Base-by-base conservation (phyloP, 2,113 vertebrate species). In the Chaetodon trifascialis region DNA sequence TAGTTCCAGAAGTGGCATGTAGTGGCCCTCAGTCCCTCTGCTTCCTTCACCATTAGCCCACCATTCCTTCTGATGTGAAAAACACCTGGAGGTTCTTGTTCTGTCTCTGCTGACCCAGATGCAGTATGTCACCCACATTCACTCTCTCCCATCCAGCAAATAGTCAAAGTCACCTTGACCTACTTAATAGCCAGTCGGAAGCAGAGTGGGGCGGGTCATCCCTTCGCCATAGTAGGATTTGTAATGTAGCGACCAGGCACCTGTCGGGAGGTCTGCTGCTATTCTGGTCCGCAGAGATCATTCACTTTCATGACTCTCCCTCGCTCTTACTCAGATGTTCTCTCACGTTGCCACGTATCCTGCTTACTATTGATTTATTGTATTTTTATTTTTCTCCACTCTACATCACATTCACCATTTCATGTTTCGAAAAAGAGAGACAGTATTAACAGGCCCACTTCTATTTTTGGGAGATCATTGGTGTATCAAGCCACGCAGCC, bases 211-310 rank as follows among this genome's bases (percentile, higher is more conserved):
- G 30, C 30, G 30, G 30, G 30, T 30, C 30, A 30, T 30, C 30
- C 30, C 30, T 30, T 30, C 3, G 30, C 30, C 30, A 30, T 30
- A 30, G 30, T 30, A 30, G 30, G 30, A 30, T 30, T 30, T 30
- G 30, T 30, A 30, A 30, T 30, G 30, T 30, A 30, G 30, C 30
- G 30, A 30, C 30, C 30, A 74, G 17, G 46, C 17, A 62, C 79
- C 66, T 58, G 51, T 70, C 62, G 79, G 71, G 80, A 59, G 25
- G 5, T 21, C 11, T 42, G n/a, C 56, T 67, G 25, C 62, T 92
- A 49, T 92, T 91, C 83, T 85, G 72, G 76, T 83, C 79, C 64
- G 77, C 46, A 75, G 58, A 64, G 30, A 68, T 30, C 55, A 47
- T 58, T n/a, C 76, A 15, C 42, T 21, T 16, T 44, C 40, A 40